These are phyloP conservation scores for Crocidura indochinensis DNA, from an alignment of 2,797 vertebrate genomes.

Conservation along the genomic window DNA sequence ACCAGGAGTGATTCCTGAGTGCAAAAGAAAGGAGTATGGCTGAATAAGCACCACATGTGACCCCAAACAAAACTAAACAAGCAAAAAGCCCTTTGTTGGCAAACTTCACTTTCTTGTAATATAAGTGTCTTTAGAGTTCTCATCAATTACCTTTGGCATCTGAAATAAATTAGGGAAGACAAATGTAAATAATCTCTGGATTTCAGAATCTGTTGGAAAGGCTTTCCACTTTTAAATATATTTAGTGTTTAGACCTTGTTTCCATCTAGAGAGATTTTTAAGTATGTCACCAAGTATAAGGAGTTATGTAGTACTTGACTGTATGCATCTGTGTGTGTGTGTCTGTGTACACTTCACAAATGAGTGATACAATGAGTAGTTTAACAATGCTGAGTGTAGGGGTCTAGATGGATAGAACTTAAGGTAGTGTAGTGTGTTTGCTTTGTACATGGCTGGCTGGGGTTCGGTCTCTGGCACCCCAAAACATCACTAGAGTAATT, in stretches of 20 bases:
- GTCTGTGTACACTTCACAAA: background rate
- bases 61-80: too few relatives aligned
- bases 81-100: background rate
- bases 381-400: background rate
- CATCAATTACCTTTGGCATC: constrained; percentile 20
- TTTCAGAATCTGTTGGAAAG: constrained; percentile 42
- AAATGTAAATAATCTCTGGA: constrained; percentile 1
- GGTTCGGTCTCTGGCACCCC: too few relatives aligned
- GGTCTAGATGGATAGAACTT: too few relatives aligned
- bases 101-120: constrained; percentile 3
- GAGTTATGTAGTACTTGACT: background rate
- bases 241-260: constrained; percentile 42
- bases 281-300: background rate
- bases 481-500: too few relatives aligned
- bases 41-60: too few relatives aligned
- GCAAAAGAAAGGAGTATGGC: too few relatives aligned
- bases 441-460: too few relatives aligned
- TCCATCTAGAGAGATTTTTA: constrained; percentile 32
- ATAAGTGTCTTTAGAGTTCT: background rate
- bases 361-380: background rate
- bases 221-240: constrained; percentile 15
- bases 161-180: constrained; percentile 26
- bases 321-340: too few relatives aligned
- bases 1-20: too few relatives aligned
- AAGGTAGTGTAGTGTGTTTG: too few relatives aligned